A percentile compares a stretch with the other conserved stretches of the same genome.
These are phyloP conservation scores for Mormoops blainvillei DNA, from an alignment of 2,113 vertebrate genomes.

Conservation along the genomic window DNA sequence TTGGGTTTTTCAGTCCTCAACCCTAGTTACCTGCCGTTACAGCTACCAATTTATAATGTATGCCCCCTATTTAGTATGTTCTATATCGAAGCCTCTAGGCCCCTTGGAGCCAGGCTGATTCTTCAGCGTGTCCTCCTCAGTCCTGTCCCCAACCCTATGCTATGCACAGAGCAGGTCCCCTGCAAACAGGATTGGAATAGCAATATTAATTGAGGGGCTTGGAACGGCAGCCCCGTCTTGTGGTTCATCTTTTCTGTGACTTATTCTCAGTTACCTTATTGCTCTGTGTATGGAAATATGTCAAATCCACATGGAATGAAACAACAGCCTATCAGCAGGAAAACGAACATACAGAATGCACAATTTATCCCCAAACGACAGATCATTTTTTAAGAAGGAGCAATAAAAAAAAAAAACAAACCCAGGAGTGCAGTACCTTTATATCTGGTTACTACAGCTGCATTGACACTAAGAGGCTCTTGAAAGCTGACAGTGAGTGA, in stretches of 20 bases:
- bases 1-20: background rate
- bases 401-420: constrained; percentile 53
- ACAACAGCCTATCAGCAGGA: background rate
- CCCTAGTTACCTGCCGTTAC: background rate
- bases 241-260: background rate
- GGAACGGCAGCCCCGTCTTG: background rate
- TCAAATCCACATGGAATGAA: background rate
- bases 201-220: background rate
- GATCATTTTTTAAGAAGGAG: constrained; percentile 10
- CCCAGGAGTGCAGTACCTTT: constrained; percentile 85
- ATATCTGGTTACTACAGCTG: constrained; percentile 95
- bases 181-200: background rate
- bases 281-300: background rate
- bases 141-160: background rate
- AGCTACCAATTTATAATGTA: background rate
- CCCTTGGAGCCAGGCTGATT: background rate
- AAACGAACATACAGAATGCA: background rate
- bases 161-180: background rate
- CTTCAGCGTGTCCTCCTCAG: background rate
- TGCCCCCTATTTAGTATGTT: background rate
- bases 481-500: constrained; percentile 95
- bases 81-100: background rate
- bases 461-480: constrained; percentile 92
- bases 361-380: background rate
- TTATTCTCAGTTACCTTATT: background rate